Conservation (phyloP, 2,797 vertebrate genomes). For the Onychomys torridus region DNA sequence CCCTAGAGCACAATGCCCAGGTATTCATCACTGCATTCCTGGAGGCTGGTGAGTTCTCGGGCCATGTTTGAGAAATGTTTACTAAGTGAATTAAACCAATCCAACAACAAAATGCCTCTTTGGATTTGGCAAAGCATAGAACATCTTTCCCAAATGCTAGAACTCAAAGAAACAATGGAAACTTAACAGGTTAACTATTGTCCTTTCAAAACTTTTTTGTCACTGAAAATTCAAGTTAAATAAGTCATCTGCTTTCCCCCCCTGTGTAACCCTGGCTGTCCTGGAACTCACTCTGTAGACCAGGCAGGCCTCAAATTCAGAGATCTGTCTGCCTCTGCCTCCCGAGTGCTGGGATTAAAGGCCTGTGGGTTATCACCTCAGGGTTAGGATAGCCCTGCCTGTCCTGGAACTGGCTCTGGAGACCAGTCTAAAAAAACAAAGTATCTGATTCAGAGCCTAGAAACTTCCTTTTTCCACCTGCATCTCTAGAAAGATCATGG, state of each 20-base stretch:
- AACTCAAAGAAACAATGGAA: slow-evolving; percentile 35
- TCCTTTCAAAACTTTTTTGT: background rate
- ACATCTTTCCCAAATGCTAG: slow-evolving; percentile 39
- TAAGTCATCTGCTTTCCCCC: background rate
- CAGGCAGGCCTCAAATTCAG: background rate
- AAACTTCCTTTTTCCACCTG: background rate
- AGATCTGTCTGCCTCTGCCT: background rate
- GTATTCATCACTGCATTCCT: slow-evolving; percentile 14
- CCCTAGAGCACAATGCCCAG: background rate
- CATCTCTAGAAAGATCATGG: slow-evolving; percentile 8
- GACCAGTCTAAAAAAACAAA: background rate
- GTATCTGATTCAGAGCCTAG: background rate
- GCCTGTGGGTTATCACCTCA: background rate
- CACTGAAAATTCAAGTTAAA: background rate
- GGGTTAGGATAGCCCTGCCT: background rate
- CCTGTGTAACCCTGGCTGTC: background rate
- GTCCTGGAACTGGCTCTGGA: background rate
- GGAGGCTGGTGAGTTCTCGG: background rate
- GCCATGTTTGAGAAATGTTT: slow-evolving; percentile 36
- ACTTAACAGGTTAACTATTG: background rate
- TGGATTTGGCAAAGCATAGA: background rate
- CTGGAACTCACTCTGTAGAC: background rate
- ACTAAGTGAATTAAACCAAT: slow-evolving; percentile 54
- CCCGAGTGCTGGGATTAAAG: background rate
- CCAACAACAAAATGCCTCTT: slow-evolving; percentile 45